These are phyloP conservation scores for Thelaira solivaga DNA, from an alignment of 2,888 invertebrate species.

Conservation along the genomic window DNA sequence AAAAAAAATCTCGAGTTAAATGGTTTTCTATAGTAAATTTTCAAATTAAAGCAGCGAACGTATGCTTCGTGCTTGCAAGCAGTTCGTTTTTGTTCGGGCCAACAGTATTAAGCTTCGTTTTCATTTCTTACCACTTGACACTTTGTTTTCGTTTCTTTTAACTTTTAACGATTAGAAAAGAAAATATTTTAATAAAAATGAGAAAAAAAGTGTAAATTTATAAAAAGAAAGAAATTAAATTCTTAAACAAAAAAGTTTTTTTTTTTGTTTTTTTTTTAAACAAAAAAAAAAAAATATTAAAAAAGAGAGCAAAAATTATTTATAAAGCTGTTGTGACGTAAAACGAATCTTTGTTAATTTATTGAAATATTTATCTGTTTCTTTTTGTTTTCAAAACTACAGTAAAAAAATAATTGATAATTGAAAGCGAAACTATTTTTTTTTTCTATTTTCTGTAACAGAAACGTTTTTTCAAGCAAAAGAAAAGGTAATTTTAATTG, in stretches of 20 bases:
- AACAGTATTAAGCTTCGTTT: constrained; percentile 35
- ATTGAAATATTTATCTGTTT: constrained; percentile 1
- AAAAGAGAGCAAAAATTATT: constrained; percentile 9
- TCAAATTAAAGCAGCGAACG: constrained; percentile 30
- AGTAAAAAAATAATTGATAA: not conserved
- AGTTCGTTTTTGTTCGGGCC: constrained; percentile 30
- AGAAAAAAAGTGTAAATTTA: constrained; percentile 29
- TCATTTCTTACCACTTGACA: constrained; percentile 37
- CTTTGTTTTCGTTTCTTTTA: constrained; percentile 22
- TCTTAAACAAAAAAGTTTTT: constrained; percentile 9
- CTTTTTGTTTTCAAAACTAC: constrained; percentile 13
- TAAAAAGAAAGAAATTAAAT: constrained; percentile 9
- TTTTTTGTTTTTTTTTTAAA: too few species aligned
- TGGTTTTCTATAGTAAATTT: constrained; percentile 8
- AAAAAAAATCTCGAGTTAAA: constrained; percentile 1
- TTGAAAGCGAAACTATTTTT: too few species aligned
- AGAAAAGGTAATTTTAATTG: constrained; percentile 30
- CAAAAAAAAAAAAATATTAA: not conserved
- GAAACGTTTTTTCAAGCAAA: not conserved
- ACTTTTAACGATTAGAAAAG: constrained; percentile 4
- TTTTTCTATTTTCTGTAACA: not conserved
- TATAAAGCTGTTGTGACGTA: constrained; percentile 20
- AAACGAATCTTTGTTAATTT: constrained; percentile 42
- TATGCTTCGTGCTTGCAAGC: constrained; percentile 45
- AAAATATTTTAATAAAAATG: not conserved